Base-by-base conservation (phyloP, 1,140 invertebrate genomes). In the Aphidius ervi region DNA sequence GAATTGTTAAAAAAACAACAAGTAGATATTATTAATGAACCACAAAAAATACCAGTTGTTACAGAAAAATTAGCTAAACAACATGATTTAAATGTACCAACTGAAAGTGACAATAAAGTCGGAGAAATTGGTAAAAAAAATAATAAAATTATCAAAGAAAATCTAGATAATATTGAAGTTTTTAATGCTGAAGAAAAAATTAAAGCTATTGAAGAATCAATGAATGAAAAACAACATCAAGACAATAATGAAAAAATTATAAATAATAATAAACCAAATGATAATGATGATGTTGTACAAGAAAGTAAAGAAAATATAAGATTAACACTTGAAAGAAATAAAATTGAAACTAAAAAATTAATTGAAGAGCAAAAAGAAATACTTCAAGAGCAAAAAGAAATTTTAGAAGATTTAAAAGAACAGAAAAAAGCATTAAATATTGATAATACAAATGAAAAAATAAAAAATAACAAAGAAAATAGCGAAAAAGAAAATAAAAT, bases 311-410 rank as follows among this genome's bases (percentile, higher is more conserved):
- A 56, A 37, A 16, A 9, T 16, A 37, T 45, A 20, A 43, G 79
- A 53, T 80, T 84, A 67, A 84, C 81, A 43, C 76, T 85, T 23
- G 83, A 84, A 68, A 81, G 82, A 63, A 81, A 85, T 50, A 81
- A 81, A 31, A 72, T 82, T 65, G 82, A 84, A 67, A 81, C 84
- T 59, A 78, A 82, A 58, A 74, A 84, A 68, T 72, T 85, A 59
- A 77, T 85, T 16, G 76, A 83, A 58, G 82, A 85, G 66, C 82
- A 84, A 59, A 83, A 83, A 61, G 76, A 83, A 67, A 82, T 85
- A 65, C 67, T 85, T 41, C 71, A 84, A 59, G 80, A 85, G 67
- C 77, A 80, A 0, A 79, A 83, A 59, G 69, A 81, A 64, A 80
- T 83, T 63, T 67, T 82, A n/a, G 67, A 31, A 80, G 46, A 63